Evolutionary conservation across 23 tunicate genomes (phyloP), one percentile per base, ranked within the genome.

Genomic region (Diplosoma virens): DNA sequence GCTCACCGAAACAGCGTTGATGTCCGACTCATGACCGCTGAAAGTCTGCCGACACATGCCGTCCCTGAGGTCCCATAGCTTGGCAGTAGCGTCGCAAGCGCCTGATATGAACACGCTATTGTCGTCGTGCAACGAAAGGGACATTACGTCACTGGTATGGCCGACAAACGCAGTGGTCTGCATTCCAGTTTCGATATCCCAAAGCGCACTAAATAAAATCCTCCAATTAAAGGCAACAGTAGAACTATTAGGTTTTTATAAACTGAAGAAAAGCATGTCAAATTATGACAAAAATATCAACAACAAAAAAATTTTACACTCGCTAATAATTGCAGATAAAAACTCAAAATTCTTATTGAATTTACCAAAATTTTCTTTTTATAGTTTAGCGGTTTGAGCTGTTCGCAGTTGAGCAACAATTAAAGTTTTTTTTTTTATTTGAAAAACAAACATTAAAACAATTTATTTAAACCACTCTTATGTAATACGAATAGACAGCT

Each of bases 111-210:
- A 93, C 24, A 86, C 83, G 82, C 71, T 81, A 31, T 87, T 87
- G 72, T 93, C 98, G 1, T 93, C 93, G 25, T 89, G 76, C 7
- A 93, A 66, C 5, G 98, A 87, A 11, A 93, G 82, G 18, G 94
- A 87, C 98, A 93, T 93, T 0, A 93, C 98, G 45, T 93, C 98
- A 28, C 98, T 94, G 0, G 98, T 93, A 73, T 93, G 98, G 36
- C 98, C 98, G 6, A 77, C 78, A 46, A 89, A 93, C 7, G 98
- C 98, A 25, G 90, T 84, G 5, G 94, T 93, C 54, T 93, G 98
- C 81, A 89, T 87, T 28, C 98, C 98, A 26, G 98, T 87, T 73
- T 93, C 98, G 37, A 93, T 93, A 55, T 93, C 98, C 98, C 98
- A 93, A 16, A 93, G 71, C 0, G 94, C 98, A 56, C 98, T 90